These are phyloP conservation scores for Cheilosia pagana DNA, from an alignment of 2,888 invertebrate species.

Conservation along the genomic window DNA sequence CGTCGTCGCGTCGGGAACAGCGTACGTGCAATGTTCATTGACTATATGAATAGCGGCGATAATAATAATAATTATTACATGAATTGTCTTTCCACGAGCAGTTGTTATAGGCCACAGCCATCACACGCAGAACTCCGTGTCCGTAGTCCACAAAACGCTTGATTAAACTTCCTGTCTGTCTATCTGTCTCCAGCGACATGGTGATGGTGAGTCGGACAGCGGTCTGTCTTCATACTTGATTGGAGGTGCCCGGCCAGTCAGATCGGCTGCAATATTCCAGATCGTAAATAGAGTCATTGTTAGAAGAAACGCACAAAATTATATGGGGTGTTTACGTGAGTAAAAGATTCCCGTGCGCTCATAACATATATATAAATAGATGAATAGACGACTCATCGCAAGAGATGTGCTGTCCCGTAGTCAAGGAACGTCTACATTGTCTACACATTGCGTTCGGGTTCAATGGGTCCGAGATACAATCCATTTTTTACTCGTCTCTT, in stretches of 20 bases:
- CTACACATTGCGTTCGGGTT: constrained; percentile 42
- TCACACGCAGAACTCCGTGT: constrained; percentile 50
- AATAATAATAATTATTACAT: constrained; percentile 69
- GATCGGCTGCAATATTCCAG: constrained; percentile 34
- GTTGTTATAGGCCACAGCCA: constrained; percentile 22
- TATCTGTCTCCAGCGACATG: constrained; percentile 47
- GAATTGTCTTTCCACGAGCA: constrained; percentile 62
- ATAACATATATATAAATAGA: constrained; percentile 18
- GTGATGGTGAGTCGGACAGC: constrained; percentile 34
- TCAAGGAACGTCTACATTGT: constrained; percentile 1
- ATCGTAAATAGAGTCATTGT: constrained; percentile 64
- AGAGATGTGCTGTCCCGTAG: constrained; percentile 36
- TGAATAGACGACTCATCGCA: not conserved
- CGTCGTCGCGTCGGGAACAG: constrained; percentile 7
- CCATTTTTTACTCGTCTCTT: constrained; percentile 9
- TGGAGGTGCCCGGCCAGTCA: constrained; percentile 47
- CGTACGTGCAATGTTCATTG: constrained; percentile 41
- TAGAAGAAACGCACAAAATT: constrained; percentile 59
- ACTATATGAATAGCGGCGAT: constrained; percentile 55
- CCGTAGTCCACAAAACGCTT: constrained; percentile 49
- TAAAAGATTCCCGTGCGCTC: constrained; percentile 16
- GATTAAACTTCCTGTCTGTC: constrained; percentile 75
- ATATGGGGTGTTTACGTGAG: constrained; percentile 60
- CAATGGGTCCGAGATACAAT: constrained; percentile 38
- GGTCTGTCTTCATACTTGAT: constrained; percentile 26